phyloP scores from a whole-genome alignment of 2,888 invertebrate genomes.

The Silvanus unidentatus region DNA sequence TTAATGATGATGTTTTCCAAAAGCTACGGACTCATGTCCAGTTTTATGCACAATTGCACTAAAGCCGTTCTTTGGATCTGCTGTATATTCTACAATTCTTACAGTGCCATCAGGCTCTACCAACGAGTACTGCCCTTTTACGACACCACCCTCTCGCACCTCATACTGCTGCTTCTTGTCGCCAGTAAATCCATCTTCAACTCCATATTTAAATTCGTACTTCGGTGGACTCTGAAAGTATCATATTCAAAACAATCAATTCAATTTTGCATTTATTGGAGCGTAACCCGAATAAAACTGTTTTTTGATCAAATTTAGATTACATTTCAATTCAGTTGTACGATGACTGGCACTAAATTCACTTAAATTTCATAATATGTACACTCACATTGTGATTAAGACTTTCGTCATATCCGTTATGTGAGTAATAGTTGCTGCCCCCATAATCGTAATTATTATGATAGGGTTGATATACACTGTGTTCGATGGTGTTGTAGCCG shows the following conservation, averaged over 20 bases:
- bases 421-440: neutral
- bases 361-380: neutral
- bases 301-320: too few species aligned
- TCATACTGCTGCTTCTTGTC: slow-evolving; percentile 30
- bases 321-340: too few species aligned
- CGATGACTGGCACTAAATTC: too few species aligned
- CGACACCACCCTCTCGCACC: slow-evolving; percentile 28
- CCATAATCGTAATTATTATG: too few species aligned
- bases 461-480: too few species aligned
- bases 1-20: neutral
- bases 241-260: too few species aligned
- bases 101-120: slow-evolving; percentile 30
- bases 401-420: neutral
- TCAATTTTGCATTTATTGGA: too few species aligned
- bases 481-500: neutral
- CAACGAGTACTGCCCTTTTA: slow-evolving; percentile 29
- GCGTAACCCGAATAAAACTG: too few species aligned
- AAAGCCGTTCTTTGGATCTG: slow-evolving; percentile 30
- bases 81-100: slow-evolving; percentile 28
- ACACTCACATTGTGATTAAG: neutral
- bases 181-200: slow-evolving; percentile 28
- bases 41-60: slow-evolving; percentile 30
- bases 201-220: slow-evolving; percentile 30
- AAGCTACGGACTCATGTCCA: slow-evolving; percentile 12
- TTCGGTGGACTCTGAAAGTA: slow-evolving; percentile 24